Percentiles rank a stretch among this genome's conserved stretches.
phyloP scores from a whole-genome alignment of 1,140 invertebrate species.

The Papilio glaucus region DNA sequence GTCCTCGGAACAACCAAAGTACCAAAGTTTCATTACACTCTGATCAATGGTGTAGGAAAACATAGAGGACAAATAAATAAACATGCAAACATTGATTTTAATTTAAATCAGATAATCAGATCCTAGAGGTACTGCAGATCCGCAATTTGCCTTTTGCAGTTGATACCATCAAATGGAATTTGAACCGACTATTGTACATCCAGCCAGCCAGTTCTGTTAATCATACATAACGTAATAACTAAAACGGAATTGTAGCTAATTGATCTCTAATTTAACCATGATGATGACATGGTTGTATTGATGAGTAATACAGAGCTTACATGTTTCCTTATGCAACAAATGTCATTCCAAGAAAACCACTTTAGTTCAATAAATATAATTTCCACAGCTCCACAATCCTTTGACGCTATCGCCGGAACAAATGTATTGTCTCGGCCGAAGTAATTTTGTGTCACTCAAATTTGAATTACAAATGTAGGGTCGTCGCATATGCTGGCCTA shows the following conservation, averaged over 20 bases:
- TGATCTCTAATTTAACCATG: not conserved
- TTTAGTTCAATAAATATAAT: constrained; percentile 6
- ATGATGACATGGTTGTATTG: not conserved
- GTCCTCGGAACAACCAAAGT: no score
- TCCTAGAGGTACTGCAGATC: no score
- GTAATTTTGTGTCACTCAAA: constrained; percentile 62
- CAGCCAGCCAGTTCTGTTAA: not conserved
- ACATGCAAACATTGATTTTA: no score
- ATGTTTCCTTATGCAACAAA: constrained; percentile 36
- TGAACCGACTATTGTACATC: not conserved
- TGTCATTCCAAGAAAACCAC: constrained; percentile 36
- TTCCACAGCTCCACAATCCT: constrained; percentile 2
- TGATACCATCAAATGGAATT: constrained; percentile 1
- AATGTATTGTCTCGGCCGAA: constrained; percentile 44
- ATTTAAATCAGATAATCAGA: no score
- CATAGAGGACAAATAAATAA: no score
- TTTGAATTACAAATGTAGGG: constrained; percentile 66
- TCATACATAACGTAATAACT: not conserved
- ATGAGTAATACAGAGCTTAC: constrained; percentile 8
- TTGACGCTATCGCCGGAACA: constrained; percentile 43
- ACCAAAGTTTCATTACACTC: no score
- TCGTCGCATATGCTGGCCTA: constrained; percentile 53
- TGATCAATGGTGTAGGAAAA: no score
- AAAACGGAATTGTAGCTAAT: not conserved
- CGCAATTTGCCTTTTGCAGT: no score